phyloP scores from a whole-genome alignment of 1,140 invertebrate genomes.

The Drosophila varians region DNA sequence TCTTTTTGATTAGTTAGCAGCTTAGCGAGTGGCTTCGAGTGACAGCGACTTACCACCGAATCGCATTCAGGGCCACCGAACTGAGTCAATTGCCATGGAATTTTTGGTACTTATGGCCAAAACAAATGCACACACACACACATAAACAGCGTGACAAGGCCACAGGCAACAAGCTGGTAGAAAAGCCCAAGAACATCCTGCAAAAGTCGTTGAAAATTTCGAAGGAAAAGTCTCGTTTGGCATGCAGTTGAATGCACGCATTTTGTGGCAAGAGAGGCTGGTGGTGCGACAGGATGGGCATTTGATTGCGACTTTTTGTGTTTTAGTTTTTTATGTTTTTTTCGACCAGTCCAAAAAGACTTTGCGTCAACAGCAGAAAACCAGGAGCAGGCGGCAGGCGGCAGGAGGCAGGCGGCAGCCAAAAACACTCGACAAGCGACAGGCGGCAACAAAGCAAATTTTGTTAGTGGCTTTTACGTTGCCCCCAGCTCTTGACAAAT shows the following conservation, averaged over 20 bases:
- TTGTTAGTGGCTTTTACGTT: conserved; percentile 72
- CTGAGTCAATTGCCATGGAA: conserved; percentile 72
- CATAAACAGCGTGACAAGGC: conserved; percentile 42
- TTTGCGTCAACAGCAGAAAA: conserved; percentile 72
- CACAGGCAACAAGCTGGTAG: conserved; percentile 25
- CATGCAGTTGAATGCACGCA: conserved; percentile 77
- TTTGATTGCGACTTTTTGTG: conserved; percentile 52
- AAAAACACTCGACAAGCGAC: conserved; percentile 67
- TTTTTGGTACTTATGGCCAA: conserved; percentile 50
- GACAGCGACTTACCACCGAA: conserved; percentile 49
- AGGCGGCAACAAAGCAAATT: conserved; percentile 66
- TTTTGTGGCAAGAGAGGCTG: conserved; percentile 39
- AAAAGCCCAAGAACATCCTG: conserved; percentile 38
- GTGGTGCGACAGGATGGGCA: conserved; percentile 26
- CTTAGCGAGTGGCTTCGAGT: conserved; percentile 30
- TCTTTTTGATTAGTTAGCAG: conserved; percentile 49
- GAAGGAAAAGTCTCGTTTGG: conserved; percentile 12
- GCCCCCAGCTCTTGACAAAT: conserved; percentile 12
- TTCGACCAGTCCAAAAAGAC: conserved; percentile 48
- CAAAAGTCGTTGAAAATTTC: too few species aligned
- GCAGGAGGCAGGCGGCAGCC: conserved; percentile 33
- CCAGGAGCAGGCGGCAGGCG: conserved; percentile 8
- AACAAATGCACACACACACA: neutral
- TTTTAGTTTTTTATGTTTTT: conserved; percentile 14
- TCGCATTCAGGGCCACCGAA: conserved; percentile 67